Base-by-base conservation (phyloP, 2,888 invertebrate species). In the Galerucella pusilla region DNA sequence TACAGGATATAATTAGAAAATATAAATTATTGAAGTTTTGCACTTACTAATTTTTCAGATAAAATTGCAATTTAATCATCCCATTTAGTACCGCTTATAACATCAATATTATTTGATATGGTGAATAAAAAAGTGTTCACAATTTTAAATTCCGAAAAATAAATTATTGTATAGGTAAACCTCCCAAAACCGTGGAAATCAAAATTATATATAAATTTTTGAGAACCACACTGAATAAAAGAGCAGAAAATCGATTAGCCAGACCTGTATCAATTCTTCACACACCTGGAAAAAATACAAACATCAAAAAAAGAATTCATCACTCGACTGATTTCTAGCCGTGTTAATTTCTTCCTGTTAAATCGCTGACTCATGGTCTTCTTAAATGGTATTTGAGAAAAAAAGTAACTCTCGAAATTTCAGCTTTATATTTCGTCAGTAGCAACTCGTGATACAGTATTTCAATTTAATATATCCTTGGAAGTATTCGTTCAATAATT, bases 241-340 rank as follows among this genome's bases (percentile, higher is more conserved):
- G 66, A 60, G 46, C 72, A 60, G 72, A 72, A 72, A 72, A 72
- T 72, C 72, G 66, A 72, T 72, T 67, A 25, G 72, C 16, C 42
- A 59, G 59, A 66, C 68, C 59, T n/a, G 35, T 69, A 74, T 65
- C 60, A 69, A 74, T 74, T 74, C 73, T 69, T 69, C 65, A 69
- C 74, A 70, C 69, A 65, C 68, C 74, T 72, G 66, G 72, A 72
- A 69, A 69, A 49, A 74, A 68, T 65, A 74, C 69, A 68, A 69
- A 74, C 63, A 74, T 74, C 65, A 52, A 68, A 69, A 74, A 68
- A 74, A 69, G 25, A 68, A 54, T 69, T 74, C 60, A 64, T 74
- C 64, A 64, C 65, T 66, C 68, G 35, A 60, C 35, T 66, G 59
- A 69, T 69, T 74, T 64, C 57, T 45, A 46, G 35, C 72, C 72